Evolutionary conservation across 2,888 invertebrate species (phyloP).

Genomic region (Pristionchus fissidentatus): DNA sequence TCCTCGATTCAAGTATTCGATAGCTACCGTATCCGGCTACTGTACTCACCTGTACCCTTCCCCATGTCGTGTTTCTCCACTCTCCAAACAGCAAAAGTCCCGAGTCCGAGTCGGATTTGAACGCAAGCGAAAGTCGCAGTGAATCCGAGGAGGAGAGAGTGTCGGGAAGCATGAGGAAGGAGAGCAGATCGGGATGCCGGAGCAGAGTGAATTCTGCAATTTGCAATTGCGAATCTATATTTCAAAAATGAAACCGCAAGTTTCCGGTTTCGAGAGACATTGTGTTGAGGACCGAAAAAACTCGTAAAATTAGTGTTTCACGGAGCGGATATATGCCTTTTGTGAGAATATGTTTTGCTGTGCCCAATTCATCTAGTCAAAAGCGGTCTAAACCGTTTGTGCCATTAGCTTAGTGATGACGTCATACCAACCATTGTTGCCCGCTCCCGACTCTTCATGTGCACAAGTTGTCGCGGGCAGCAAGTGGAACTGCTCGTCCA

Average conservation of each 20-base stretch:
- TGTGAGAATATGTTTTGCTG: no score
- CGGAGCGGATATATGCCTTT: no score
- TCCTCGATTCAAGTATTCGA: neutral
- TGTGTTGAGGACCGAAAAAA: no score
- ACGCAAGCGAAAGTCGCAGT: constrained; percentile 21
- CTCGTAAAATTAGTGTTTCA: no score
- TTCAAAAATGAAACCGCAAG: neutral
- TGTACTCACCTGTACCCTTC: constrained; percentile 40
- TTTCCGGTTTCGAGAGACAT: no score
- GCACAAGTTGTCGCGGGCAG: constrained; percentile 38
- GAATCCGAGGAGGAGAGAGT: constrained; percentile 14
- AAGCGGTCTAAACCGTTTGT: no score
- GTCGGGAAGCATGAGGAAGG: constrained; percentile 34
- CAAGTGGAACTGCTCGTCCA: constrained; percentile 1
- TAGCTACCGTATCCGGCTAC: no score
- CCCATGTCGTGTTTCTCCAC: constrained; percentile 44
- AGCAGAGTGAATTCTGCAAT: constrained; percentile 30
- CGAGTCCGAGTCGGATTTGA: constrained; percentile 44
- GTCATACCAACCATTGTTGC: no score
- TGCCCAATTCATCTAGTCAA: no score
- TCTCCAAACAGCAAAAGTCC: constrained; percentile 46
- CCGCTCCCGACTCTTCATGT: constrained; percentile 3
- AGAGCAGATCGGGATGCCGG: constrained; percentile 42
- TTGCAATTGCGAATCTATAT: neutral
- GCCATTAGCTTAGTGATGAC: no score